Evolutionary conservation across 2,888 invertebrate species (phyloP).

Genomic region (Luffia ferchaultella): DNA sequence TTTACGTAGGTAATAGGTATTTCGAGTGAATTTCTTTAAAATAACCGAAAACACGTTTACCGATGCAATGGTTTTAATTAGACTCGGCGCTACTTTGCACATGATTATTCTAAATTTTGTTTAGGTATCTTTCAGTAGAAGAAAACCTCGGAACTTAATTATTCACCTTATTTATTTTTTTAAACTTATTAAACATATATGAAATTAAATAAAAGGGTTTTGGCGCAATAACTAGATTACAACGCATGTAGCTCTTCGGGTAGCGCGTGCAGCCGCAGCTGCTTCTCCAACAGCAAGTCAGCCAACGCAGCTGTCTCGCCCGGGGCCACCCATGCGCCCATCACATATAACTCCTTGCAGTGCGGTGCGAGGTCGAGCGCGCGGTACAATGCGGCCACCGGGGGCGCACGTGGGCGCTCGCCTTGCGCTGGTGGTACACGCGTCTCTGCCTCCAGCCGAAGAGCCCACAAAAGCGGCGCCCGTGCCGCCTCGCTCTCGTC

Average conservation of each 20-base stretch:
- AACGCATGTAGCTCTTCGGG: constrained; percentile 84
- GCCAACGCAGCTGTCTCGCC: constrained; percentile 72
- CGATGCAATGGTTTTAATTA: no score
- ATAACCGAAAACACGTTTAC: no score
- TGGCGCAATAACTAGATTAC: constrained; percentile 58
- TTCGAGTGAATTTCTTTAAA: no score
- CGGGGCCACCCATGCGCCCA: constrained; percentile 34
- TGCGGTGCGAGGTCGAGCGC: constrained; percentile 46
- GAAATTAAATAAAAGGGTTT: constrained; percentile 28
- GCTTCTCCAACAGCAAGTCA: constrained; percentile 79
- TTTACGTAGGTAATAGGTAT: no score
- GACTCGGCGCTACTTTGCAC: no score
- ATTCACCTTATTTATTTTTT: no score
- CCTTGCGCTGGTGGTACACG: constrained; percentile 19
- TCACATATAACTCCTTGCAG: constrained; percentile 27
- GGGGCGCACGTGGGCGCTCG: constrained; percentile 6
- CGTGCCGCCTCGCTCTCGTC: constrained; percentile 17
- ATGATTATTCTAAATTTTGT: no score
- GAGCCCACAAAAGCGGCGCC: constrained; percentile 13
- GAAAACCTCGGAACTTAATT: no score
- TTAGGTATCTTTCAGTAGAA: no score
- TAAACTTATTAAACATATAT: no score
- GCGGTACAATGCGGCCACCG: constrained; percentile 14
- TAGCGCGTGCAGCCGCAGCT: constrained; percentile 76
- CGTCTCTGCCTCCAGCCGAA: constrained; percentile 20